Percentiles rank a stretch among this genome's conserved stretches.
Evolutionary conservation across 1,140 invertebrate genomes (phyloP).

Genomic region (Eurosta solidaginis): DNA sequence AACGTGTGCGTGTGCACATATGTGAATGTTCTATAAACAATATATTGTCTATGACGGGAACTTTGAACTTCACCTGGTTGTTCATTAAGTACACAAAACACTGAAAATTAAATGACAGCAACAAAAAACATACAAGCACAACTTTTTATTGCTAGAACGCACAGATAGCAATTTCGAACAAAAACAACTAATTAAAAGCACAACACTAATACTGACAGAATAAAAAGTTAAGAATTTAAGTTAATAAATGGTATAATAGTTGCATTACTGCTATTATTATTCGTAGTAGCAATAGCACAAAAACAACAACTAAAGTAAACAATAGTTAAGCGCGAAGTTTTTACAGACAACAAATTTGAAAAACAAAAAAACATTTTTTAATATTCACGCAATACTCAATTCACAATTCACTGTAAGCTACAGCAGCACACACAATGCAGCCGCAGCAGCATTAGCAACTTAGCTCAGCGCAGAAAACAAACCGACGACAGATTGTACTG

Average conservation of each 20-base stretch:
- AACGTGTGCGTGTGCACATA: neutral
- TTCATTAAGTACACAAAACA: neutral
- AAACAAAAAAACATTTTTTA: neutral
- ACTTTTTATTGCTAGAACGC: neutral
- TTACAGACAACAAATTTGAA: too few species aligned
- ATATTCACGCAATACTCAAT: neutral
- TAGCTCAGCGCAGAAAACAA: neutral
- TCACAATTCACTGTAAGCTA: neutral
- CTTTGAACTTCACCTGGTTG: constrained; percentile 25
- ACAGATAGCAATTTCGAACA: neutral
- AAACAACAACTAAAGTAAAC: neutral
- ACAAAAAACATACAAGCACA: neutral
- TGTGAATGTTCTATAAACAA: neutral
- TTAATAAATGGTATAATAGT: neutral
- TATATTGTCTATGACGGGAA: neutral
- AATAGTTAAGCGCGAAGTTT: neutral
- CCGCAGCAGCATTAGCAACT: too few species aligned
- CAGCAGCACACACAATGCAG: too few species aligned
- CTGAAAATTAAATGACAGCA: neutral
- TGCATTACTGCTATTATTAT: neutral
- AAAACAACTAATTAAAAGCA: neutral
- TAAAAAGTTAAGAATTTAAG: neutral
- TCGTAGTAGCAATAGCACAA: neutral
- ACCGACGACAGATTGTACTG: neutral
- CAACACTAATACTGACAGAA: neutral